These are phyloP conservation scores for Subanguina moxae DNA, from an alignment of 1,140 invertebrate genomes.

Conservation along the genomic window DNA sequence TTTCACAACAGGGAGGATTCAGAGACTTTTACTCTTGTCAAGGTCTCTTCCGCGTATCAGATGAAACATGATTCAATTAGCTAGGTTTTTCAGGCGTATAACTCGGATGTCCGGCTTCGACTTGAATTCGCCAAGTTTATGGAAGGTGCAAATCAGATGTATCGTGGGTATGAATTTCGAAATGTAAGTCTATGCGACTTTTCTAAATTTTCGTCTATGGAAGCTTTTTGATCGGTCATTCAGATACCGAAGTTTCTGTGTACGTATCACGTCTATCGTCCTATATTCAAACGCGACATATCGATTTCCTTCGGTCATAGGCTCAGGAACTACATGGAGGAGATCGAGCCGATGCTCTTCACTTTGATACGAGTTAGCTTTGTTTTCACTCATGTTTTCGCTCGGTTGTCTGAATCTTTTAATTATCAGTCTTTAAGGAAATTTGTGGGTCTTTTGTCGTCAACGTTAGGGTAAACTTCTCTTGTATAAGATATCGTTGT, in stretches of 20 bases:
- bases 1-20: constrained; percentile 21
- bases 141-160: no score
- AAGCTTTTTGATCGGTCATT: no score
- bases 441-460: constrained; percentile 10
- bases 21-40: constrained; percentile 4
- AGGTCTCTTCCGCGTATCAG: background rate
- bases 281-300: constrained; percentile 31
- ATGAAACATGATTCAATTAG: background rate
- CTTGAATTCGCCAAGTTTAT: no score
- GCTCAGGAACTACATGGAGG: background rate
- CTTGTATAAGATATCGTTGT: no score
- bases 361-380: background rate
- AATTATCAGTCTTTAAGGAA: background rate
- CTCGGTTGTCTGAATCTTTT: no score
- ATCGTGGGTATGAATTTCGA: no score
- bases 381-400: background rate
- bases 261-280: constrained; percentile 10
- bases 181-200: no score
- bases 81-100: no score
- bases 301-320: constrained; percentile 26
- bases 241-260: background rate
- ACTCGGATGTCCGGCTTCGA: no score
- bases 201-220: no score
- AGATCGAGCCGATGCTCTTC: constrained; percentile 11
- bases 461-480: background rate